These are phyloP conservation scores for Thunnus maccoyii DNA, from an alignment of 2,113 vertebrate species.

Conservation along the genomic window DNA sequence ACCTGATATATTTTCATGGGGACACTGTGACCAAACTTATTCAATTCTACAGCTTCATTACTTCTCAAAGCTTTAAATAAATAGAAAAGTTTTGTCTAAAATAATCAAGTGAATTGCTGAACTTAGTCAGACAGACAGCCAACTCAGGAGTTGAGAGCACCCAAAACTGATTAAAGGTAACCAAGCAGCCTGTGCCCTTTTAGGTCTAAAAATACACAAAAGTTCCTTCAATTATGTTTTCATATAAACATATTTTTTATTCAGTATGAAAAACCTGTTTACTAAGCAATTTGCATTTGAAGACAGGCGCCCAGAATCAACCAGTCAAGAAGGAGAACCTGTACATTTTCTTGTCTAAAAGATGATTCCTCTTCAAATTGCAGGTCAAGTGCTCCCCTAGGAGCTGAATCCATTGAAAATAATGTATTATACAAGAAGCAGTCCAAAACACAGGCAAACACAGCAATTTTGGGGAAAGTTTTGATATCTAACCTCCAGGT, in stretches of 20 bases:
- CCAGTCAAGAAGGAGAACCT: not conserved
- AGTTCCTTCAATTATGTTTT: not conserved
- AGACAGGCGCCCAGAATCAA: not conserved
- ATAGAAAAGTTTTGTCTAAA: constrained; percentile 4
- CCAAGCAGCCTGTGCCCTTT: not conserved
- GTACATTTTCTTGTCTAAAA: not conserved
- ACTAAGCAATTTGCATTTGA: not conserved
- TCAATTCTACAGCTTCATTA: not conserved
- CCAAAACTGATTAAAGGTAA: constrained; percentile 44
- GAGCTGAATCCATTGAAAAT: constrained; percentile 55
- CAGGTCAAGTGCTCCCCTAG: constrained; percentile 43
- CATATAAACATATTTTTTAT: not conserved
- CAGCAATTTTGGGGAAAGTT: constrained; percentile 20
- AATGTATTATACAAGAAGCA: constrained; percentile 43
- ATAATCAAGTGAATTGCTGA: constrained; percentile 9
- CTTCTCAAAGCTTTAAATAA: not conserved
- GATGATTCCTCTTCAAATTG: constrained; percentile 35
- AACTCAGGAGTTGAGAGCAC: constrained; percentile 42
- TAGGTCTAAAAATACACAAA: not conserved
- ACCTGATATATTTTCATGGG: not conserved
- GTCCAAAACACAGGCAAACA: constrained; percentile 16
- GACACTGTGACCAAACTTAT: not conserved
- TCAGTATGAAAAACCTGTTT: not conserved
- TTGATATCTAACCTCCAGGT: constrained; percentile 36
- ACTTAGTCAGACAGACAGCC: not conserved